Percentiles rank a stretch among this genome's conserved stretches.
Evolutionary conservation across 2,888 invertebrate genomes (phyloP).

Genomic region (Actias luna): DNA sequence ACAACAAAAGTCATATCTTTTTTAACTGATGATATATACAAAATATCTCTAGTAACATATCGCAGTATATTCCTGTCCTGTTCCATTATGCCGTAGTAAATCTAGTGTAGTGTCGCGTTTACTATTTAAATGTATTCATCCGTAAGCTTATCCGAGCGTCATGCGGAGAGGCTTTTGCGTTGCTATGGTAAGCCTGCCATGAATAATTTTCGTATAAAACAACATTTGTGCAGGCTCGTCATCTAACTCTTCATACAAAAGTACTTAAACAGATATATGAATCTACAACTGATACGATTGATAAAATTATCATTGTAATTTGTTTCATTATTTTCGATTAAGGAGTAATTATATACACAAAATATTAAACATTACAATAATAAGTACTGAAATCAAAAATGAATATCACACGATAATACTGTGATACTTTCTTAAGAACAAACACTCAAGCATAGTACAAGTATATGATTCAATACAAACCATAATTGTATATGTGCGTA

Average conservation of each 20-base stretch:
- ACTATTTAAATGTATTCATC: conserved; percentile 82
- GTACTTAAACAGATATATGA: conserved; percentile 16
- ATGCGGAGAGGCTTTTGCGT: conserved; percentile 71
- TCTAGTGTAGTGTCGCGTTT: conserved; percentile 74
- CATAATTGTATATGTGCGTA: too few species aligned
- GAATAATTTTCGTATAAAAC: conserved; percentile 73
- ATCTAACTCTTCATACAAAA: conserved; percentile 28
- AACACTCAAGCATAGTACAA: too few species aligned
- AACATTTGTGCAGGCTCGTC: conserved; percentile 36
- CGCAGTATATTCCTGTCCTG: conserved; percentile 58
- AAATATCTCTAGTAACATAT: neutral
- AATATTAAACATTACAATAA: too few species aligned
- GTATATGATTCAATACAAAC: too few species aligned
- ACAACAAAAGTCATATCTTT: too few species aligned
- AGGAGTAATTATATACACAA: neutral
- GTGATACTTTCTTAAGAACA: too few species aligned
- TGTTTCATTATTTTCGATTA: neutral
- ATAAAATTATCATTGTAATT: neutral
- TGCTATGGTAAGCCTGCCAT: conserved; percentile 55
- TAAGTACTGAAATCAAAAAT: too few species aligned
- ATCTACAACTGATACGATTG: neutral
- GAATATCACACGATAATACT: too few species aligned
- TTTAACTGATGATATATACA: too few species aligned
- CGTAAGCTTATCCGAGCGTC: conserved; percentile 74
- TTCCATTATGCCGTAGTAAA: conserved; percentile 75